A percentile compares a stretch with the other conserved stretches of the same genome.
phyloP scores from a whole-genome alignment of 92 coral and sea anemone genomes.

The Phenganax stokvisi region DNA sequence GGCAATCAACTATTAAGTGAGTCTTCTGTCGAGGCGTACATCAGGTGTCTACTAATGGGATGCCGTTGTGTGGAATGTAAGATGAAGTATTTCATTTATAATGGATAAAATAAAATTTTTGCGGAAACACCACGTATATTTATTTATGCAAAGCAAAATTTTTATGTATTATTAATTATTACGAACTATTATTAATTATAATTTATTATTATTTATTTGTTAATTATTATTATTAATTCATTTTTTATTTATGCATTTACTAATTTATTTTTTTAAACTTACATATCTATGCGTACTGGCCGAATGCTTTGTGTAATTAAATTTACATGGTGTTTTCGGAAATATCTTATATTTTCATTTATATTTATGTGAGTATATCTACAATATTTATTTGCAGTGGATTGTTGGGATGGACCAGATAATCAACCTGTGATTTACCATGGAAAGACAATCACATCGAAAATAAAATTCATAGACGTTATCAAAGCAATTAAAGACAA shows the following conservation, averaged over 20 bases:
- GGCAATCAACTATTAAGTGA: slow-evolving; percentile 98
- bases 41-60: slow-evolving; percentile 92
- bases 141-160: background rate
- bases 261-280: too few species aligned
- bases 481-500: slow-evolving; percentile 86
- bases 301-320: background rate
- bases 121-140: background rate
- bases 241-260: too few species aligned
- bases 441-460: slow-evolving; percentile 98
- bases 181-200: too few species aligned
- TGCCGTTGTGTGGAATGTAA: slow-evolving; percentile 94
- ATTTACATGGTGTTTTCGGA: too few species aligned
- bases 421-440: slow-evolving; percentile 90
- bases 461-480: slow-evolving; percentile 91
- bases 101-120: background rate
- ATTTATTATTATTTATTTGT: too few species aligned
- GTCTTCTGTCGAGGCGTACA: slow-evolving; percentile 91
- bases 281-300: background rate
- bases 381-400: slow-evolving; percentile 54
- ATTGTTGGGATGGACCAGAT: slow-evolving; percentile 99
- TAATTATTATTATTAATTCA: too few species aligned
- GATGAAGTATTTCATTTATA: slow-evolving; percentile 2
- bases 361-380: background rate
- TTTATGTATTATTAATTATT: too few species aligned
- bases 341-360: too few species aligned